phyloP scores from a whole-genome alignment of 37 sponge, comb jelly and placozoan species.

The Axinella damicornis region DNA sequence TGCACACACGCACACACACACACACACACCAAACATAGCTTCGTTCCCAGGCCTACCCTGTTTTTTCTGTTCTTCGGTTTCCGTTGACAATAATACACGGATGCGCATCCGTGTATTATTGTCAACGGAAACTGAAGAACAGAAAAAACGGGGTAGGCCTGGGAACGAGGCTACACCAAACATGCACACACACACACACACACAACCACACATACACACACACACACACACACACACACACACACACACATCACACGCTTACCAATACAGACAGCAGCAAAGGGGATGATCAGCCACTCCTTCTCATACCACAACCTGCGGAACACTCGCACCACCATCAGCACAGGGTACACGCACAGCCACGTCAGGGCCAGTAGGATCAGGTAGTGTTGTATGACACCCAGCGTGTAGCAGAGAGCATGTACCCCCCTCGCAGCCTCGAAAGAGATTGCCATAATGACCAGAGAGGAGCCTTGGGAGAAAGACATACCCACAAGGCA shows the following conservation, averaged over 20 bases:
- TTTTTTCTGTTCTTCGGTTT: too few relatives aligned
- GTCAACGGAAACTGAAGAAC: too few relatives aligned
- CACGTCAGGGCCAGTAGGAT: conserved; percentile 19
- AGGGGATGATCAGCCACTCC: conserved; percentile 37
- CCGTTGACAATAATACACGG: too few relatives aligned
- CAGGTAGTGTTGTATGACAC: conserved; percentile 28
- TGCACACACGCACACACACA: not conserved
- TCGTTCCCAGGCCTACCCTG: too few relatives aligned
- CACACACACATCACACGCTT: not conserved
- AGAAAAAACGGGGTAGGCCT: too few relatives aligned
- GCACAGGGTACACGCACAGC: conserved; percentile 20
- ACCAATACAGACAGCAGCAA: conserved; percentile 16
- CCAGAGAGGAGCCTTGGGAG: conserved; percentile 16
- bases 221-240: not conserved
- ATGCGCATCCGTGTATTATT: too few relatives aligned
- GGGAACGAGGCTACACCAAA: too few relatives aligned
- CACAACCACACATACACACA: too few relatives aligned
- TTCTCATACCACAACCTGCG: conserved; percentile 32
- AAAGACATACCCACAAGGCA: not conserved
- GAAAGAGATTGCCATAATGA: conserved; percentile 20
- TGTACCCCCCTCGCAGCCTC: not conserved
- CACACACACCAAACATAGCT: too few relatives aligned
- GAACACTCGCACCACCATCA: conserved; percentile 12
- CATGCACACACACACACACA: too few relatives aligned
- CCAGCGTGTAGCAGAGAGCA: conserved; percentile 35